Evolutionary conservation across 2,888 invertebrate species (phyloP).

Genomic region (Cerceris rybyensis): DNA sequence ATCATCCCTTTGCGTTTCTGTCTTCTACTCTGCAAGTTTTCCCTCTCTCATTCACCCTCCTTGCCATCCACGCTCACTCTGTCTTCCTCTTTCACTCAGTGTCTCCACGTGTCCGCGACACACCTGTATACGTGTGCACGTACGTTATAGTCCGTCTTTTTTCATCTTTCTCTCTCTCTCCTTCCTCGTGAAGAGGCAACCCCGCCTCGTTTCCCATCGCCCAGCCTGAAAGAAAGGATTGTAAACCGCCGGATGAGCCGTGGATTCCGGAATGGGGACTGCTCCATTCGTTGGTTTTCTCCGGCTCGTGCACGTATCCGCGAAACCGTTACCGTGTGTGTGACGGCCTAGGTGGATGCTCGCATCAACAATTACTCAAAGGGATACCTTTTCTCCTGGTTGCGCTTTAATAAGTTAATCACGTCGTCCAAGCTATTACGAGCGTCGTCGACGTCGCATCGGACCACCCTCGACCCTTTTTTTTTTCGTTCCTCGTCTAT

Average conservation of each 20-base stretch:
- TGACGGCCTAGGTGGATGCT: conserved; percentile 12
- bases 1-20: conserved; percentile 1
- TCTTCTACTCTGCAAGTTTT: not conserved
- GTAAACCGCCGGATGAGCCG: conserved; percentile 70
- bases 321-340: not conserved
- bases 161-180: not conserved
- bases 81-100: conserved; percentile 11
- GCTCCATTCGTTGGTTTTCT: conserved; percentile 65
- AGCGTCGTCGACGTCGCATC: conserved; percentile 11
- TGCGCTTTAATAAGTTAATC: conserved; percentile 58
- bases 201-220: conserved; percentile 55
- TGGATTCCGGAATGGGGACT: conserved; percentile 70
- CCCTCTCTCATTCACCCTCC: too few relatives aligned
- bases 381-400: conserved; percentile 49
- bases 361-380: conserved; percentile 68
- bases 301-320: conserved; percentile 18
- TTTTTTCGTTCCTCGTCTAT: not conserved
- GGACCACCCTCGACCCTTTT: not conserved
- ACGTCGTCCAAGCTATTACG: conserved; percentile 20
- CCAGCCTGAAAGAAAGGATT: conserved; percentile 66
- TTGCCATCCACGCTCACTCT: too few relatives aligned
- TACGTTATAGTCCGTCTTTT: conserved; percentile 7
- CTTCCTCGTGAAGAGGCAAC: conserved; percentile 21
- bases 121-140: conserved; percentile 34
- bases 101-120: not conserved